Evolutionary conservation across 2,888 invertebrate species (phyloP), one percentile per base, ranked within the genome.

Genomic region (Sesia bembeciformis): DNA sequence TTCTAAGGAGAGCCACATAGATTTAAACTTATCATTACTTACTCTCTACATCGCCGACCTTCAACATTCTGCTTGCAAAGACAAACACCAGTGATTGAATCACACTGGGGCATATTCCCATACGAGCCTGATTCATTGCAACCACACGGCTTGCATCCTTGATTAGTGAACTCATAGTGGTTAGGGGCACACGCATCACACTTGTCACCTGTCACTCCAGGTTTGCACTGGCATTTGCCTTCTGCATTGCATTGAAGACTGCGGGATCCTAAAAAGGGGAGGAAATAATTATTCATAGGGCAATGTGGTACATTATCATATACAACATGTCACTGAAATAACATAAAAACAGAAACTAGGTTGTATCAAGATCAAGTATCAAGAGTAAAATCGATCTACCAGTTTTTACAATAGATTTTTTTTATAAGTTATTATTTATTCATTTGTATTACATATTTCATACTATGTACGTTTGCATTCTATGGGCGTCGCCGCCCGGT

Each of bases 151-250:
- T 97, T 97, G 87, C 99, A 99, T 0, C 99, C 99, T 60, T 93
- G 92, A 0, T 89, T 86, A 0, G 96, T 94, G 78, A 99, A 99
- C 70, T 98, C 98, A 79, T 94, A 98, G 82, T 93, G 94, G 79
- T 99, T 98, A 3, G 93, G 91, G 5, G 94, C 93, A 63, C 93
- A 93, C 1, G 93, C 91, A 76, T 98, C 97, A 74, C 99, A 99
- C 76, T 96, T 97, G 61, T 96, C 95, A 0, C 99, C 99, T 0
- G 95, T 95, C 5, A 98, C 97, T 7, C 99, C 99, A 0, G 97
- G 96, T 76, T 98, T 98, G 78, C 99, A 99, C 66, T 95, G 95
- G 66, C 99, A 99, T 72, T 94, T 94, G 54, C 99, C 99, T 75
- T 95, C 94, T 3, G 93, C 91, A 78, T 97, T 97, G 75, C 98